These are phyloP conservation scores for Chelmon rostratus DNA, from an alignment of 2,797 vertebrate species.

Conservation along the genomic window DNA sequence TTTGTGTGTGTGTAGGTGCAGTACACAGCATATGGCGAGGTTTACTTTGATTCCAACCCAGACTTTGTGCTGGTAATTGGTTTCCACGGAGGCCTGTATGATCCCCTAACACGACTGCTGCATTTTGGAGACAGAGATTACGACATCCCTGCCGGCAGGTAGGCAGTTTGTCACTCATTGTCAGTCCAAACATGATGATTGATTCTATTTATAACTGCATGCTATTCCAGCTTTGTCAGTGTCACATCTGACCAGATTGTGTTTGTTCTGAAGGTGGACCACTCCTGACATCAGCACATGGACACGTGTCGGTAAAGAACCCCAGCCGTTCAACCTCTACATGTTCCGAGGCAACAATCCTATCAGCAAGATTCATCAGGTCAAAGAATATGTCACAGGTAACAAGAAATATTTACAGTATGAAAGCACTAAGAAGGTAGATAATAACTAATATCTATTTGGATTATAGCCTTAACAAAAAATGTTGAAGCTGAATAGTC, in stretches of 20 bases:
- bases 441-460: not conserved
- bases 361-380: conserved; percentile 96
- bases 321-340: conserved; percentile 97
- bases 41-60: conserved; percentile 98
- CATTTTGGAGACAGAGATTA: conserved; percentile 99
- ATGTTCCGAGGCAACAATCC: conserved; percentile 99
- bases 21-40: conserved; percentile 97
- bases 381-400: conserved; percentile 99
- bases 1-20: conserved; percentile 88
- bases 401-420: conserved; percentile 53
- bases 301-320: conserved; percentile 95
- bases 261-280: conserved; percentile 89
- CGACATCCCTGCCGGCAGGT: conserved; percentile 94
- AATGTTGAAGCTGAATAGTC: not conserved
- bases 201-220: not conserved
- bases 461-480: not conserved
- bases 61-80: conserved; percentile 98
- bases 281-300: conserved; percentile 97
- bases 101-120: conserved; percentile 95
- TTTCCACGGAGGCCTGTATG: conserved; percentile 96
- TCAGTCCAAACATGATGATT: not conserved
- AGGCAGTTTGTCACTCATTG: not conserved
- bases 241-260: conserved; percentile 20
- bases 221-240: not conserved
- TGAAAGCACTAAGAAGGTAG: not conserved